A percentile compares a stretch with the other conserved stretches of the same genome.
Evolutionary conservation across 2,888 invertebrate genomes (phyloP).

Genomic region (Parnassius glacialis): DNA sequence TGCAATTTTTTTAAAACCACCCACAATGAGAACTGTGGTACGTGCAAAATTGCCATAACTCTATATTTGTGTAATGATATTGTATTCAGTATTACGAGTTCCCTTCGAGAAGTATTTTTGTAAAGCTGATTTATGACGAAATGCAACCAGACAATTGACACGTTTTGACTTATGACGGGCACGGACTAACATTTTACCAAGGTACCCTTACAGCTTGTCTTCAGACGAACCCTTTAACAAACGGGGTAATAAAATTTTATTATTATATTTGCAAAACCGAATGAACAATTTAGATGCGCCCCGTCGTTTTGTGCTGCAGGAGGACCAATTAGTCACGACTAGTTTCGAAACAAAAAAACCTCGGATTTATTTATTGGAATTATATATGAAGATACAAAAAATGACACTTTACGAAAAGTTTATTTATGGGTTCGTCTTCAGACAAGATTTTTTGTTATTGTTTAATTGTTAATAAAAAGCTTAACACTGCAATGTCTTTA

Average conservation of each 20-base stretch:
- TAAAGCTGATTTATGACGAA: conserved; percentile 74
- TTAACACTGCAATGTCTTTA: conserved; percentile 66
- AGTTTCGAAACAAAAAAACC: conserved; percentile 42
- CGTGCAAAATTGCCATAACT: conserved; percentile 76
- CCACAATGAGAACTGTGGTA: conserved; percentile 62
- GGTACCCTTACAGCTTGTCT: conserved; percentile 68
- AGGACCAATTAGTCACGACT: conserved; percentile 72
- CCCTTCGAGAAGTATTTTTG: conserved; percentile 64
- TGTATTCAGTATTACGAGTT: conserved; percentile 69
- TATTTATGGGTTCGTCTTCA: conserved; percentile 65
- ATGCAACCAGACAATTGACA: conserved; percentile 73
- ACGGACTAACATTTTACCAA: conserved; percentile 55
- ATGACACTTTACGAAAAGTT: conserved; percentile 51
- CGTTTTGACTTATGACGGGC: conserved; percentile 71
- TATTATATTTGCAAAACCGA: conserved; percentile 76
- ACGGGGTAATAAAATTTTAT: conserved; percentile 79
- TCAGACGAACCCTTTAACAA: conserved; percentile 75
- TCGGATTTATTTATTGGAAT: conserved; percentile 58
- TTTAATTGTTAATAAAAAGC: conserved; percentile 64
- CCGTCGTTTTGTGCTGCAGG: conserved; percentile 57
- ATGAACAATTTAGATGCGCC: conserved; percentile 63
- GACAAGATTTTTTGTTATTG: conserved; percentile 61
- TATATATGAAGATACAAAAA: conserved; percentile 53
- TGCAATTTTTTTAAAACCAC: conserved; percentile 63
- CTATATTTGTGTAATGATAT: conserved; percentile 80